Evolutionary conservation across 2,797 vertebrate genomes (phyloP), one percentile per base, ranked within the genome.

Genomic region (Acanthornis magna): DNA sequence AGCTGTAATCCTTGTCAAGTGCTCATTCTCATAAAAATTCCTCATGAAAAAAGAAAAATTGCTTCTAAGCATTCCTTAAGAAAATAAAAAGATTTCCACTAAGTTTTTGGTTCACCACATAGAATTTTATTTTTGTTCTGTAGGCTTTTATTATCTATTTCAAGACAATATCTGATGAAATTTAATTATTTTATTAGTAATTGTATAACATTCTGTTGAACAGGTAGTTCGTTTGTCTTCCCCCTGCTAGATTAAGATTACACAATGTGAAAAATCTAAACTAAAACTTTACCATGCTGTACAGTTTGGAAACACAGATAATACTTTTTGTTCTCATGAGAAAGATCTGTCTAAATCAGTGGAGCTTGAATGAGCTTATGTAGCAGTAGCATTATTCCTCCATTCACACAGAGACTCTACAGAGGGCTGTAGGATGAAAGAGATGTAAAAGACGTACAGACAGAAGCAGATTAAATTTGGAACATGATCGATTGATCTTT

Each of bases 391-490:
- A 47, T 82, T 67, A 77, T 43, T 80, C 32, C 61, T 90, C 86
- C 70, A 74, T 62, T 68, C 27, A 43, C 13, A 67, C 16, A 78
- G 40, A 88, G 36, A 62, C 17, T 53, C 11, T 63, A 16, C 25
- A 38, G 58, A 93, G 34, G 50, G 3, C 54, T 88, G 58, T n/a
- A 58, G 76, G 51, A 88, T 86, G 62, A 93, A 54, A 88, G 66
- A 78, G 50, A 73, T 43, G 50, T 66, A 58, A 91, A 89, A 60
- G 82, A 71, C 38, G 54, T 32, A 74, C 30, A 90, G 76, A 88
- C 85, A 68, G 66, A 78, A 81, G 58, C 47, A 94, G 86, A 93
- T 86, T 90, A 84, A 90, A 75, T 94, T 84, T 90, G 55, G 66
- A 90, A 70, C 58, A 10, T 19, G 70, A 91, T 83, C 27, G 43